Base-by-base conservation (phyloP, 2,797 vertebrate genomes). In the Poecilia velifera region DNA sequence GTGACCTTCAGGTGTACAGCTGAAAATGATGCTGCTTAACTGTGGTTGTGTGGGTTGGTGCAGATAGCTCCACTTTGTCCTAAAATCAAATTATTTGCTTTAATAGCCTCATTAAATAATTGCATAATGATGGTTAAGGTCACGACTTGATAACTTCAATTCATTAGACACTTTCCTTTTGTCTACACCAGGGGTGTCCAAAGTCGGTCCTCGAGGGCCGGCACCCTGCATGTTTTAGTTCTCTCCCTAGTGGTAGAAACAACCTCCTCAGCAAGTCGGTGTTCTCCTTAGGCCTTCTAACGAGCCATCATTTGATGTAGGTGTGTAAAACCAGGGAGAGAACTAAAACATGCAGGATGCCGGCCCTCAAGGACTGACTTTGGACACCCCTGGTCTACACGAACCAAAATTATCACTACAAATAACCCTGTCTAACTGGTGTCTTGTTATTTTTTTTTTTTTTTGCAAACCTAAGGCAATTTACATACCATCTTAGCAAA, bases 61-160 rank as follows among this genome's bases (percentile, higher is more conserved):
- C 71, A 80, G 85, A 84, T 62, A 34, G 59, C 82, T 64, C 49
- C 72, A 72, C 79, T 83, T 86, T 77, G 71, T 84, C 73, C 81
- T 55, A 73, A 57, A 90, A 87, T 86, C 78, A 76, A 90, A 88
- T 90, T 89, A 90, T 82, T 78, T 86, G 73, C 85, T 70, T 73
- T 57, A 62, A 77, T 71, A 20, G 28, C 59, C 74, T 47, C 47
- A 89, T 84, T 89, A 77, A 85, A 84, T 78, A 73, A 80, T 82
- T 85, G 71, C 76, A 81, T 74, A 73, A 47, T 81, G 79, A 76
- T 82, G 74, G 71, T 76, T 86, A 81, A 88, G 86, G 88, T 90
- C 88, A 83, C 39, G 1, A 73, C 9, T 20, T 55, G 77, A 86
- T 76, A 78, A 84, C 64, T 81, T 83, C 31, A 84, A 72, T 88